Evolutionary conservation across 2,113 vertebrate species (phyloP).

Genomic region (Danionella cerebrum): DNA sequence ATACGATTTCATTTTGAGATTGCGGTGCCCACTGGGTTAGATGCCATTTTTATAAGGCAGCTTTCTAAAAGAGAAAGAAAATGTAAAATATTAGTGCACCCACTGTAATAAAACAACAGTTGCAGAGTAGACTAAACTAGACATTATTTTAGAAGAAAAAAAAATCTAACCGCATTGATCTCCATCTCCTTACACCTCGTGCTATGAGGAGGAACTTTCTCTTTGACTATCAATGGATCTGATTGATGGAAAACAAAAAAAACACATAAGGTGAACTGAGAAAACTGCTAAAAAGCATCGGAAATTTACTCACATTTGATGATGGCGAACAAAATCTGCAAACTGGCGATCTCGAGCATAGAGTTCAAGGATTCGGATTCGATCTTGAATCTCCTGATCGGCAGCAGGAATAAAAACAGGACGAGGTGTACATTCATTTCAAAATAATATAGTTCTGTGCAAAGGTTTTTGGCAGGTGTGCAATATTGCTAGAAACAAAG

Average conservation of each 20-base stretch:
- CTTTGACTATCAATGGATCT: constrained; percentile 54
- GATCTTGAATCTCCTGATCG: constrained; percentile 88
- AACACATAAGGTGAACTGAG: not conserved
- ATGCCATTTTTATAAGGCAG: constrained; percentile 20
- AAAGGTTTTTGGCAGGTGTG: too few relatives aligned
- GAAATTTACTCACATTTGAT: constrained; percentile 78
- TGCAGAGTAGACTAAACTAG: too few relatives aligned
- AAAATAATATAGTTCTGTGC: too few relatives aligned
- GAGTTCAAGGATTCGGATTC: constrained; percentile 89
- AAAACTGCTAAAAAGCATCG: not conserved
- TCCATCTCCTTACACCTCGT: too few relatives aligned
- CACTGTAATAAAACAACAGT: not conserved
- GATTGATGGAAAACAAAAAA: constrained; percentile 22
- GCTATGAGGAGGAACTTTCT: constrained; percentile 54
- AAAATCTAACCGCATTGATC: too few relatives aligned
- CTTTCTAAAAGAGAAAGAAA: constrained; percentile 34
- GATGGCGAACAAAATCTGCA: constrained; percentile 85
- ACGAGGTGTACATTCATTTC: not conserved
- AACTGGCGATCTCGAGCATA: constrained; percentile 89
- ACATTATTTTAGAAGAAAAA: too few relatives aligned
- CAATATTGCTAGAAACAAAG: too few relatives aligned
- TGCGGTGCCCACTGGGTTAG: too few relatives aligned
- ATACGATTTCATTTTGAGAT: too few relatives aligned
- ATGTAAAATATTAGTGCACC: not conserved
- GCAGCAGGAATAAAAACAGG: not conserved